Evolutionary conservation across 2,888 invertebrate genomes (phyloP).

Genomic region (Linyphia triangularis): DNA sequence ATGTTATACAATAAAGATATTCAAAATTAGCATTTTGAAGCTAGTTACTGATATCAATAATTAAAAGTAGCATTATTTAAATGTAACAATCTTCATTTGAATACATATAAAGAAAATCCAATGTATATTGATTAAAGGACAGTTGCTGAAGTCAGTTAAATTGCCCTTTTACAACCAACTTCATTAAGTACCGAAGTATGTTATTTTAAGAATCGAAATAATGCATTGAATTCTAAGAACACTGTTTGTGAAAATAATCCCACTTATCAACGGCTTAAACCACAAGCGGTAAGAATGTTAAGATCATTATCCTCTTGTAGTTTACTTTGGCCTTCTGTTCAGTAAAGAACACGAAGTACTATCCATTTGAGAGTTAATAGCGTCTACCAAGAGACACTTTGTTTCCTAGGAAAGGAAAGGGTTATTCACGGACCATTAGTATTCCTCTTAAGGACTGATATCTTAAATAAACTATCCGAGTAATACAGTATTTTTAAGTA

Average conservation of each 20-base stretch:
- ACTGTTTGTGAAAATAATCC: neutral
- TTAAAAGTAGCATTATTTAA: too few relatives aligned
- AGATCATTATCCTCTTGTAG: neutral
- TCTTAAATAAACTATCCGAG: conserved; percentile 46
- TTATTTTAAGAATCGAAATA: neutral
- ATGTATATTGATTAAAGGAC: too few relatives aligned
- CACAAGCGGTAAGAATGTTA: neutral
- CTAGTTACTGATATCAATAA: too few relatives aligned
- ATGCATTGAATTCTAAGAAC: neutral
- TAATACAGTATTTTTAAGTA: neutral
- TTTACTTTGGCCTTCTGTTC: neutral
- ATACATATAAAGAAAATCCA: too few relatives aligned
- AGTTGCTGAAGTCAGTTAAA: neutral
- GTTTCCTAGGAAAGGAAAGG: conserved; percentile 4
- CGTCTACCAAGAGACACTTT: conserved; percentile 11
- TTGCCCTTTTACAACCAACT: neutral
- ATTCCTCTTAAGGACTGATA: conserved; percentile 7
- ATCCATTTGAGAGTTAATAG: conserved; percentile 48
- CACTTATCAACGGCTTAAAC: neutral
- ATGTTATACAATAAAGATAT: too few relatives aligned
- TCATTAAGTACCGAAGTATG: neutral
- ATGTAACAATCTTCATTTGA: too few relatives aligned
- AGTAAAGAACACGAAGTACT: neutral
- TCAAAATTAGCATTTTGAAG: too few relatives aligned
- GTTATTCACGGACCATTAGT: conserved; percentile 54